phyloP scores from a whole-genome alignment of 2,888 invertebrate genomes.

The Nephrotoma guestfalica region DNA sequence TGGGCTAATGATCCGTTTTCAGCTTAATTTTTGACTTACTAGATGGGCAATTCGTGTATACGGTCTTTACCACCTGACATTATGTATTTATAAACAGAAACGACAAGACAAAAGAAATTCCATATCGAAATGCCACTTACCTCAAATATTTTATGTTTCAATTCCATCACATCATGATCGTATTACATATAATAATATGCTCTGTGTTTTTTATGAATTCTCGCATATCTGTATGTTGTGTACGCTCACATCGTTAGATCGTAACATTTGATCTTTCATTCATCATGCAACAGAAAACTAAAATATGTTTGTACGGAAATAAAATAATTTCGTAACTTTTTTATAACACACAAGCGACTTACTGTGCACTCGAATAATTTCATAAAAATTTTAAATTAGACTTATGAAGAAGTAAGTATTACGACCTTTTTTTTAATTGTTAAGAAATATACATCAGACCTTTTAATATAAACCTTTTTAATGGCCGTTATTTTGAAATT shows the following conservation, averaged over 20 bases:
- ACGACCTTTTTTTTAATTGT: background rate
- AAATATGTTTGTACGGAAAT: background rate
- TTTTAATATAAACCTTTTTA: background rate
- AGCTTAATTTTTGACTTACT: too few species aligned
- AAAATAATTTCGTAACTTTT: background rate
- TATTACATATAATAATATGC: too few species aligned
- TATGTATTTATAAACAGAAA: too few species aligned
- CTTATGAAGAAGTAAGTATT: background rate
- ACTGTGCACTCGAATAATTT: background rate
- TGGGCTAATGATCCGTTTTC: too few species aligned
- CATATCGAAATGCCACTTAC: too few species aligned
- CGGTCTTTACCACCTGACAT: too few species aligned
- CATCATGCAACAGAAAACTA: background rate
- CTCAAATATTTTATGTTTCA: too few species aligned
- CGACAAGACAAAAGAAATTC: too few species aligned
- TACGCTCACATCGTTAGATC: background rate
- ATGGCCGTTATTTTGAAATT: background rate
- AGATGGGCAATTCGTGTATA: too few species aligned
- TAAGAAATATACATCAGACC: background rate
- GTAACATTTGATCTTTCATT: background rate
- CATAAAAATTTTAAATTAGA: background rate
- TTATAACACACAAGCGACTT: background rate
- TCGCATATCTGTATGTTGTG: too few species aligned
- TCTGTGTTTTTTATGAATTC: too few species aligned
- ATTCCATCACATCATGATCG: too few species aligned